Percentiles rank a stretch among this genome's conserved stretches.
Evolutionary conservation across 2,797 vertebrate genomes (phyloP).

Genomic region (Sebastes flavidus): DNA sequence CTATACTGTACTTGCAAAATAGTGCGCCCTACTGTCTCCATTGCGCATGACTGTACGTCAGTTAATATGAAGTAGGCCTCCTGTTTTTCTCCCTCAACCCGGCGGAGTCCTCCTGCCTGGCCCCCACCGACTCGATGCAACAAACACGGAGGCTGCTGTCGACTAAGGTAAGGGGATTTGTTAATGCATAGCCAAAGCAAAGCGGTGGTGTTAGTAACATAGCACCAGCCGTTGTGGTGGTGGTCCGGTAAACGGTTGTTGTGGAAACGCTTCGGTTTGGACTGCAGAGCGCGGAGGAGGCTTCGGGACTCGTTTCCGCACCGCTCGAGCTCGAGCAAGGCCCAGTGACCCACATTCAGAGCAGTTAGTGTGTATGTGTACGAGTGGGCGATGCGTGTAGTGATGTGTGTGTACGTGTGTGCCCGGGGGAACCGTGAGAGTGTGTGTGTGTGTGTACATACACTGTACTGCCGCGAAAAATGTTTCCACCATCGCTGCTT

Average conservation of each 20-base stretch:
- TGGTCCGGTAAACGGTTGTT: no score
- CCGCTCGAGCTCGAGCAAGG: slow-evolving; percentile 76
- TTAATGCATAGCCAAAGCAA: background rate
- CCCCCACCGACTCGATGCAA: slow-evolving; percentile 72
- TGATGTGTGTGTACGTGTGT: slow-evolving; percentile 9
- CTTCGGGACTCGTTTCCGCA: slow-evolving; percentile 81
- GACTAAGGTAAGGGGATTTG: slow-evolving; percentile 61
- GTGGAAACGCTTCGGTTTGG: slow-evolving; percentile 1
- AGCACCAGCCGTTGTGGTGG: no score
- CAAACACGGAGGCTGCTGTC: slow-evolving; percentile 68
- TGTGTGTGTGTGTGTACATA: slow-evolving; percentile 51
- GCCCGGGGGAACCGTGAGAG: background rate
- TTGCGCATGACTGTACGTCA: slow-evolving; percentile 84
- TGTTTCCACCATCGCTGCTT: slow-evolving; percentile 62
- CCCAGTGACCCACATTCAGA: slow-evolving; percentile 87
- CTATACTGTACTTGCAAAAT: slow-evolving; percentile 77
- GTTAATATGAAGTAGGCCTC: slow-evolving; percentile 78
- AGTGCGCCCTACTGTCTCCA: slow-evolving; percentile 77
- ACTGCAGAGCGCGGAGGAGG: slow-evolving; percentile 69
- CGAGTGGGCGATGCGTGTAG: slow-evolving; percentile 58
- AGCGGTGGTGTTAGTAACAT: background rate
- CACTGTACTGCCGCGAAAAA: slow-evolving; percentile 77
- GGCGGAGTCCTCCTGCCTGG: slow-evolving; percentile 61
- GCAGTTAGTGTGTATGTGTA: slow-evolving; percentile 70
- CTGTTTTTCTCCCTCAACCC: slow-evolving; percentile 78